Evolutionary conservation across 2,113 vertebrate genomes (phyloP).

Genomic region (Agapornis roseicollis): DNA sequence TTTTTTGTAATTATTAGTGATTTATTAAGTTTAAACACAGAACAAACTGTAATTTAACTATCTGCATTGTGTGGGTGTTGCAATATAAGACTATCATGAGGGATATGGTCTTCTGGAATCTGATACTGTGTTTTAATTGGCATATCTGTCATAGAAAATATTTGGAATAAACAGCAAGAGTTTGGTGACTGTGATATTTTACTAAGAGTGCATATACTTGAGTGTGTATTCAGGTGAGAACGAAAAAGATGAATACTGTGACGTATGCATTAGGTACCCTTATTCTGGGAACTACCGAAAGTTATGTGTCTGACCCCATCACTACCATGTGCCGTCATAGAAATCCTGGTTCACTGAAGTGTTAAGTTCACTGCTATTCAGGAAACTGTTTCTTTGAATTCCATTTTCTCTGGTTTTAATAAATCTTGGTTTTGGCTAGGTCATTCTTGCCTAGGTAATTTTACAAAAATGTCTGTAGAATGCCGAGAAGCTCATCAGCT

Average conservation of each 20-base stretch:
- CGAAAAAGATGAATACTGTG: neutral
- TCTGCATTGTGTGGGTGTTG: neutral
- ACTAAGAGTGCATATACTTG: neutral
- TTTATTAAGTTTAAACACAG: neutral
- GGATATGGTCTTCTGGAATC: neutral
- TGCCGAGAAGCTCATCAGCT: neutral
- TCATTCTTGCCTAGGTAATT: slow-evolving; percentile 50
- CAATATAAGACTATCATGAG: neutral
- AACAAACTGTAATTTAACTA: neutral
- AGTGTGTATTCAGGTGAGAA: neutral
- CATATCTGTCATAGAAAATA: neutral
- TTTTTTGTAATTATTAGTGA: neutral
- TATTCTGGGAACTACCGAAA: neutral
- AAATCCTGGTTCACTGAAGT: slow-evolving; percentile 1
- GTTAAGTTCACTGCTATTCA: slow-evolving; percentile 38
- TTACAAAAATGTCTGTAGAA: slow-evolving; percentile 39
- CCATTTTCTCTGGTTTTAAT: slow-evolving; percentile 44
- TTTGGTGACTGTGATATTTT: neutral
- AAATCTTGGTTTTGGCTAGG: slow-evolving; percentile 44
- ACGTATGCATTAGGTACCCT: neutral
- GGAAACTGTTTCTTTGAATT: slow-evolving; percentile 40
- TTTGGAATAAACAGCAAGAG: neutral
- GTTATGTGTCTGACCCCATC: neutral
- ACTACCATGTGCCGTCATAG: neutral
- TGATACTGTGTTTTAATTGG: neutral